Conservation (phyloP, 2,113 vertebrate genomes). For the Indicator maculatus region DNA sequence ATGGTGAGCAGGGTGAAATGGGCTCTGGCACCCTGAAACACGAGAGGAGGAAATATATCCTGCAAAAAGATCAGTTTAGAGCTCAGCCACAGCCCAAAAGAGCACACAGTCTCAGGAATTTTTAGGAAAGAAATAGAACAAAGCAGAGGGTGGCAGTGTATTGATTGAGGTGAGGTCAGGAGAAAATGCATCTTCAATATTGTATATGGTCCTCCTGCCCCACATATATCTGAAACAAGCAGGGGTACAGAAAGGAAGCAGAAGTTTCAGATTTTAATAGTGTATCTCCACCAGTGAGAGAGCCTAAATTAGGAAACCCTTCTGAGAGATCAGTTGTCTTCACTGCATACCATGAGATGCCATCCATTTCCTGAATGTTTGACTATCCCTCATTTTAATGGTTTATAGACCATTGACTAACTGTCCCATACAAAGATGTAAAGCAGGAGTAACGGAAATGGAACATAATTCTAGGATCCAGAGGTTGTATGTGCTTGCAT, state of each 20-base stretch:
- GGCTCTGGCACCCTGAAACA: neutral
- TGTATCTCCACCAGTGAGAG: neutral
- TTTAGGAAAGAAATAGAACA: neutral
- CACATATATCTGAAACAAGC: neutral
- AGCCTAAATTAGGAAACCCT: neutral
- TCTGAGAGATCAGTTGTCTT: neutral
- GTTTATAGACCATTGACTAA: constrained; percentile 52
- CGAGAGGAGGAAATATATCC: neutral
- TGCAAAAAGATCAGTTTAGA: neutral
- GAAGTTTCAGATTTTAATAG: neutral
- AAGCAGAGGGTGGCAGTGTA: neutral
- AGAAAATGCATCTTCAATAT: neutral
- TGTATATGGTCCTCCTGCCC: neutral
- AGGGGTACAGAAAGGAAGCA: neutral
- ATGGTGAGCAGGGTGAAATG: neutral
- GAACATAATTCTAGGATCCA: constrained; percentile 46
- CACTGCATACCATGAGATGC: neutral
- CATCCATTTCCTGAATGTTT: constrained; percentile 7
- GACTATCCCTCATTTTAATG: constrained; percentile 28
- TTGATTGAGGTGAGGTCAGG: accelerated
- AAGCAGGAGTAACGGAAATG: constrained; percentile 33
- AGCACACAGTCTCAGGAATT: neutral
- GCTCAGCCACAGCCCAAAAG: neutral
- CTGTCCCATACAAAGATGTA: constrained; percentile 50
- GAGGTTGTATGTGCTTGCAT: neutral